Evolutionary conservation across 2,113 vertebrate genomes (phyloP), one percentile per base, ranked within the genome.

Genomic region (Heptranchias perlo): DNA sequence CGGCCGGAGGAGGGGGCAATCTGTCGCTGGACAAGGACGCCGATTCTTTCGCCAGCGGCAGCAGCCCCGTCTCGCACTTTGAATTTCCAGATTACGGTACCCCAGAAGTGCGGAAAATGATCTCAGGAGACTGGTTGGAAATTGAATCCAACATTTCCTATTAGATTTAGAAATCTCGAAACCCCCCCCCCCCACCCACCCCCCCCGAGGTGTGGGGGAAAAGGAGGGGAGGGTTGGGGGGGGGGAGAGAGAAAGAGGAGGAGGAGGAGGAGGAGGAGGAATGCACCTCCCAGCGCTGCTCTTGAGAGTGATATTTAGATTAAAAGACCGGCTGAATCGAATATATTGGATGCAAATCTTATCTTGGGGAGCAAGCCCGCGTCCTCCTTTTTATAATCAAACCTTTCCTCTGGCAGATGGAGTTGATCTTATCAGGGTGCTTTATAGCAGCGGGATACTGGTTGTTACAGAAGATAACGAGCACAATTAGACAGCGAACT

Each of bases 41-140:
- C 18, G 96, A 96, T 25, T 49, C 89, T 2, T 28, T 94, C 62
- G 69, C 84, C 61, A 54, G 84, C 14, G 96, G 96, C 84, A 28
- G 64, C 64, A 67, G 87, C 58, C 62, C 73, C n/a, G 96, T 87
- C 0, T 96, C 96, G 0, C 96, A 96, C 96, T 96, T 96, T 65
- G 96, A 96, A 13, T 96, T 96, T 47, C 96, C 96, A 10, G 96
- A 96, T 58, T 96, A 96, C 65, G 91, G 96, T 18, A 96, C 96
- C 10, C 96, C 96, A 39, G 96, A 96, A 67, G 96, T 96, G 91
- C 86, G 96, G 89, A 92, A 96, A 58, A 96, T 96, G 96, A 96
- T 96, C 96, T 96, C 96, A 10, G 96, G 96, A 94, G 96, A 96
- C 52, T 96, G 96, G 96, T 78, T 96, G 96, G 96, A 84, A 54